phyloP scores from a whole-genome alignment of 2,888 invertebrate genomes.

The Agonopterix subpropinquella region DNA sequence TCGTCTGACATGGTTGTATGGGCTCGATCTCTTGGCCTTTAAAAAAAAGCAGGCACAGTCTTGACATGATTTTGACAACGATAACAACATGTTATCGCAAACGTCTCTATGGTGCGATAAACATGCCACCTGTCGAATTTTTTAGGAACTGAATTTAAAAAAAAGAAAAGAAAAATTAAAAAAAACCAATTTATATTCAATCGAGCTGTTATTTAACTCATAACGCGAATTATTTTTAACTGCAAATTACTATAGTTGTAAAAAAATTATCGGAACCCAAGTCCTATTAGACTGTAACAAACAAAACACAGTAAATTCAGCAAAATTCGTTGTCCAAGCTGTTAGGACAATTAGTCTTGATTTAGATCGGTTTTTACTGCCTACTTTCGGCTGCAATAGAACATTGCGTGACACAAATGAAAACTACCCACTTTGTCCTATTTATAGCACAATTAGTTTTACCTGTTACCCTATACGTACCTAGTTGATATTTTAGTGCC shows the following conservation, averaged over 20 bases:
- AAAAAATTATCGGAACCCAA: neutral
- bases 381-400: constrained; percentile 23
- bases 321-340: constrained; percentile 16
- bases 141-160: too few relatives aligned
- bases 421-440: constrained; percentile 21
- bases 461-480: neutral
- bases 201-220: too few relatives aligned
- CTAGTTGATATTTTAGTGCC: too few relatives aligned
- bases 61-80: too few relatives aligned
- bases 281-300: neutral
- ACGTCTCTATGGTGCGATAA: too few relatives aligned
- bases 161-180: too few relatives aligned
- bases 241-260: neutral
- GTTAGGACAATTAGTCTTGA: constrained; percentile 35
- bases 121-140: too few relatives aligned
- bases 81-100: too few relatives aligned
- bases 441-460: neutral
- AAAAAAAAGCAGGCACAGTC: too few relatives aligned
- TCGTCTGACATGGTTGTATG: too few relatives aligned
- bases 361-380: constrained; percentile 24
- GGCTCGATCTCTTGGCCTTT: too few relatives aligned
- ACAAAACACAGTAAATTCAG: neutral
- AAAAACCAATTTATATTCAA: too few relatives aligned
- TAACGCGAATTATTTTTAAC: neutral
- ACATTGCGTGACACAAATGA: constrained; percentile 35